Evolutionary conservation across 2,113 vertebrate genomes (phyloP).

Genomic region (Excalfactoria chinensis): DNA sequence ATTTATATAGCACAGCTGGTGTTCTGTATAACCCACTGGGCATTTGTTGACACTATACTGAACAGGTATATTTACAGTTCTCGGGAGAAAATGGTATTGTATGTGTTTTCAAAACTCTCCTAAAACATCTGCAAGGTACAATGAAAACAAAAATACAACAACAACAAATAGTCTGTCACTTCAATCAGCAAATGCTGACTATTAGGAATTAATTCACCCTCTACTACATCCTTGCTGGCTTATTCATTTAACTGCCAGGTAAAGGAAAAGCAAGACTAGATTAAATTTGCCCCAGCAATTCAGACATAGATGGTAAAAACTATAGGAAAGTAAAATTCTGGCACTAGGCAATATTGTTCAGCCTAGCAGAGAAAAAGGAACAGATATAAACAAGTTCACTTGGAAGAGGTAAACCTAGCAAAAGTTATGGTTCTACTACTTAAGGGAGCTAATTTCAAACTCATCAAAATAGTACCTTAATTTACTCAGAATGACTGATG

Average conservation of each 20-base stretch:
- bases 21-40: not conserved
- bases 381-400: not conserved
- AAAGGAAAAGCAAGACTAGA: constrained; percentile 78
- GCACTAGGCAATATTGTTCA: not conserved
- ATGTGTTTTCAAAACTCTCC: constrained; percentile 25
- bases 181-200: constrained; percentile 74
- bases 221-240: constrained; percentile 72
- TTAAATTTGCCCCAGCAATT: constrained; percentile 79
- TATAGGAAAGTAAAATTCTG: constrained; percentile 52
- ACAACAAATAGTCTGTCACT: not conserved
- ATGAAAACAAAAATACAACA: not conserved
- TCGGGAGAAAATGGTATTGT: constrained; percentile 2
- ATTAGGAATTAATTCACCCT: constrained; percentile 80
- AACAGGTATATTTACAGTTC: constrained; percentile 40
- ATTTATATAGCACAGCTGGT: constrained; percentile 38
- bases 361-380: not conserved
- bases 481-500: not conserved
- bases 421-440: not conserved
- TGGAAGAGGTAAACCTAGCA: not conserved
- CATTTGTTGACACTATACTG: constrained; percentile 26
- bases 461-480: not conserved
- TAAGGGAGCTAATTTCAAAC: not conserved
- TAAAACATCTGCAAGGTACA: not conserved
- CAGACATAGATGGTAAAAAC: constrained; percentile 71
- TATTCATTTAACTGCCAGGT: constrained; percentile 81